These are phyloP conservation scores for Coracopsis vasa DNA, from an alignment of 2,113 vertebrate species.

Conservation along the genomic window DNA sequence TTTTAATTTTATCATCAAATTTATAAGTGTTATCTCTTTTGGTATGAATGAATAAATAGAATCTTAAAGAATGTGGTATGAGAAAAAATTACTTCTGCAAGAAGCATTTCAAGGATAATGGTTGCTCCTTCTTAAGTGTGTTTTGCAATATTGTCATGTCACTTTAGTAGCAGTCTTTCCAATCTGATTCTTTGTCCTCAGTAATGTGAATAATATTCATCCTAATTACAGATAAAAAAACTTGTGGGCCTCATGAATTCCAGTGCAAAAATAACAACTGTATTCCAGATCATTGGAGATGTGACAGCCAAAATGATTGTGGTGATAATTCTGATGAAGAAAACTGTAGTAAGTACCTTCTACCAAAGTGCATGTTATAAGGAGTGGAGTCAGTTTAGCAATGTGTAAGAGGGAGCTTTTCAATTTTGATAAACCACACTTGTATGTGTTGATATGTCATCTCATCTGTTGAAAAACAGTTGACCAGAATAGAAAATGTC, in stretches of 20 bases:
- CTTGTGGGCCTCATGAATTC: conserved; percentile 96
- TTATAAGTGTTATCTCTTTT: neutral
- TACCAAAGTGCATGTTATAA: neutral
- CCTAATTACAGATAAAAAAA: conserved; percentile 92
- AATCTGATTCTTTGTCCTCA: neutral
- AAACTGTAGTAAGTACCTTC: conserved; percentile 91
- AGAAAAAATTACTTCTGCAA: neutral
- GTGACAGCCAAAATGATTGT: conserved; percentile 97
- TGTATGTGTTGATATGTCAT: neutral
- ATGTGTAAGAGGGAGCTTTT: neutral
- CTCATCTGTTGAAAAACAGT: neutral
- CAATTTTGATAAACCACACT: neutral
- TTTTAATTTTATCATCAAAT: neutral
- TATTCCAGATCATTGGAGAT: conserved; percentile 97
- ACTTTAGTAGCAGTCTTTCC: neutral
- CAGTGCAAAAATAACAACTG: conserved; percentile 99
- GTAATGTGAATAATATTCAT: neutral
- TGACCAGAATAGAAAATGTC: neutral
- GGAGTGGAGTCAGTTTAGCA: neutral
- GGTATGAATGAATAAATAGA: neutral
- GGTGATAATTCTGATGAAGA: conserved; percentile 98
- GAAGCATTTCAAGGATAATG: neutral
- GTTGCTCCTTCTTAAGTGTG: neutral
- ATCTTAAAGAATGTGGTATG: neutral
- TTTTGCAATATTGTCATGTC: neutral